A percentile compares a stretch with the other conserved stretches of the same genome.
These are phyloP conservation scores for Plagodis dolabraria DNA, from an alignment of 2,888 invertebrate genomes.

Conservation along the genomic window DNA sequence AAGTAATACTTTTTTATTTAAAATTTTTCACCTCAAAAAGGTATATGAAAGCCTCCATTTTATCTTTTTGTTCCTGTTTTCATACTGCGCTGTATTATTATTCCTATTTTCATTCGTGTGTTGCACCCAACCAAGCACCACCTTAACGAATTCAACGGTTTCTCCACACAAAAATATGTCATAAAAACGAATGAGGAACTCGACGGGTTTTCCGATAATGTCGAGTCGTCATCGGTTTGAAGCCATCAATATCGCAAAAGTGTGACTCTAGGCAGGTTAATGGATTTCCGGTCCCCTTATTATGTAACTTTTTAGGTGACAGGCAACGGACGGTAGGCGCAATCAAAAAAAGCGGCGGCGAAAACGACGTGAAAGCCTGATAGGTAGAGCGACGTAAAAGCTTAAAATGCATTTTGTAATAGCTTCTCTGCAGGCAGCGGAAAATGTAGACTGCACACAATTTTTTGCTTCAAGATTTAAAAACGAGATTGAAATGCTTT, in stretches of 20 bases:
- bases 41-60: too few relatives aligned
- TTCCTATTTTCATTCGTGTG: background rate
- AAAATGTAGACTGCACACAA: too few relatives aligned
- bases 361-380: too few relatives aligned
- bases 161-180: constrained; percentile 20
- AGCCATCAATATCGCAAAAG: constrained; percentile 27
- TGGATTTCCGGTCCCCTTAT: constrained; percentile 26
- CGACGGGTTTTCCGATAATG: constrained; percentile 24
- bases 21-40: too few relatives aligned
- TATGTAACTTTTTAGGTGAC: background rate
- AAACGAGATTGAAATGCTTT: too few relatives aligned
- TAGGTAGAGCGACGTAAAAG: too few relatives aligned
- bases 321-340: background rate
- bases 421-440: too few relatives aligned
- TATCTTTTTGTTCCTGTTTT: too few relatives aligned
- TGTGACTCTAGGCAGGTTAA: constrained; percentile 29
- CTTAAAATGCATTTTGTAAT: too few relatives aligned
- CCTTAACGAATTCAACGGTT: constrained; percentile 14
- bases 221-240: constrained; percentile 17
- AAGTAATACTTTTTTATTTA: too few relatives aligned
- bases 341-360: background rate
- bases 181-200: constrained; percentile 24
- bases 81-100: too few relatives aligned
- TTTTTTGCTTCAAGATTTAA: too few relatives aligned
- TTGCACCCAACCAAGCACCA: constrained; percentile 2